Conservation (phyloP, 2,797 vertebrate species). For the Crenichthys baileyi region DNA sequence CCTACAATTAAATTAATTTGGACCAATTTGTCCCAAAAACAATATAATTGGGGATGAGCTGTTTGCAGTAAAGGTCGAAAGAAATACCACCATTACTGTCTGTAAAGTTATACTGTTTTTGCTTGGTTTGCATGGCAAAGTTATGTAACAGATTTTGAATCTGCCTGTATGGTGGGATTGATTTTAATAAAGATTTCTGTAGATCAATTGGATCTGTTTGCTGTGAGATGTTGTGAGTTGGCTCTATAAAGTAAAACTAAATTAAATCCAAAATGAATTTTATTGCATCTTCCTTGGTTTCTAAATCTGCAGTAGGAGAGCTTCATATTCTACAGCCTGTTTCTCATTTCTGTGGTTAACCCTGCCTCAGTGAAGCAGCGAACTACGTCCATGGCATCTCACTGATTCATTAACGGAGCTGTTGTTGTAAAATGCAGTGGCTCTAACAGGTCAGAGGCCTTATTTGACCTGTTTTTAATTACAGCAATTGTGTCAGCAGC, state of each 20-base stretch:
- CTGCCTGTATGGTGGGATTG: too few relatives aligned
- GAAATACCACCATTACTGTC: neutral
- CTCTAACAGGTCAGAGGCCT: constrained; percentile 44
- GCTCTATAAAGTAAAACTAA: too few relatives aligned
- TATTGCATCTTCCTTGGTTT: neutral
- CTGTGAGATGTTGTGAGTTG: neutral
- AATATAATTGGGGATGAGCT: neutral
- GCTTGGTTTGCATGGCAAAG: too few relatives aligned
- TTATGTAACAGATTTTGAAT: neutral
- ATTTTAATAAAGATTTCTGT: neutral
- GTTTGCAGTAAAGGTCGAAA: neutral
- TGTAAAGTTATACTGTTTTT: neutral
- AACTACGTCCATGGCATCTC: constrained; percentile 5
- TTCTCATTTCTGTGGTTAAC: neutral
- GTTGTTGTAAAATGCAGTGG: constrained; percentile 45
- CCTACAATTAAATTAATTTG: neutral
- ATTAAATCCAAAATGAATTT: neutral
- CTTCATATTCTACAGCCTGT: constrained; percentile 15
- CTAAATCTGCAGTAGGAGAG: neutral
- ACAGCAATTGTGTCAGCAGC: constrained; percentile 34
- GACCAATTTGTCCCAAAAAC: too few relatives aligned
- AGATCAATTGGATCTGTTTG: neutral
- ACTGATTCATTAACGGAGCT: constrained; percentile 67
- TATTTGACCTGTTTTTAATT: constrained; percentile 57
- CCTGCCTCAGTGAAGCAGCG: constrained; percentile 23